A percentile compares a stretch with the other conserved stretches of the same genome.
phyloP scores from a whole-genome alignment of 2,888 invertebrate species.

The Mimumesa dahlbomi region DNA sequence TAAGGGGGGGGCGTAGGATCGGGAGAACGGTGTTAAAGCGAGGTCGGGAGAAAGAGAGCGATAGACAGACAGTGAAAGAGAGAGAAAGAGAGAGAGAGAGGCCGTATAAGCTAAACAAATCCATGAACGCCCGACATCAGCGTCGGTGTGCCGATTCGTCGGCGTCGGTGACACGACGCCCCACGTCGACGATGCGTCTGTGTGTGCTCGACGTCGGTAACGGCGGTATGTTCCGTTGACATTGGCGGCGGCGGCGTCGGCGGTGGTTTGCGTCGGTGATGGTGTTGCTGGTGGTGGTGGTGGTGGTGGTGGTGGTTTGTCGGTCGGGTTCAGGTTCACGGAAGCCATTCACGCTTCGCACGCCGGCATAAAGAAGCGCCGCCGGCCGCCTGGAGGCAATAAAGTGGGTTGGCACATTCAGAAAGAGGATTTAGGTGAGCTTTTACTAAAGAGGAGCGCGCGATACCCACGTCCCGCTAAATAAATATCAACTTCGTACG shows the following conservation, averaged over 20 bases:
- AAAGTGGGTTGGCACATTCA: slow-evolving; percentile 61
- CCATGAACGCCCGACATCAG: slow-evolving; percentile 8
- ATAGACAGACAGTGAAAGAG: neutral
- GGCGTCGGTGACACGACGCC: slow-evolving; percentile 29
- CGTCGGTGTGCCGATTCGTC: slow-evolving; percentile 32
- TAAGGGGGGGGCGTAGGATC: neutral
- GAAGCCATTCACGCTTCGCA: slow-evolving; percentile 72
- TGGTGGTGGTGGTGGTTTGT: slow-evolving; percentile 51
- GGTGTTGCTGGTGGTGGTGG: slow-evolving; percentile 49
- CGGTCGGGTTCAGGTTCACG: slow-evolving; percentile 57
- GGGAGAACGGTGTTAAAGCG: neutral
- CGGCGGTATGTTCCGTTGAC: slow-evolving; percentile 30
- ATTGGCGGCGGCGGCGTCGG: slow-evolving; percentile 34
- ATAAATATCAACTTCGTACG: no score
- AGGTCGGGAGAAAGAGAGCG: no score
- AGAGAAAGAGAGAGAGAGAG: slow-evolving; percentile 1
- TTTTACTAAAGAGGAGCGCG: slow-evolving; percentile 1
- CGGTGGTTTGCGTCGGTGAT: slow-evolving; percentile 7
- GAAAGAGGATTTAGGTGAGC: slow-evolving; percentile 45
- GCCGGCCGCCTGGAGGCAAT: slow-evolving; percentile 69
- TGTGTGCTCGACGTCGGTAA: neutral
- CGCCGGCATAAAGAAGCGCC: slow-evolving; percentile 67
- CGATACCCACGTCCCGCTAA: no score
- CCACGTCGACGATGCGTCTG: neutral
- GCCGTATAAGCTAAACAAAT: slow-evolving; percentile 61